These are phyloP conservation scores for Papilio protenor DNA, from an alignment of 2,888 invertebrate species.

Conservation along the genomic window DNA sequence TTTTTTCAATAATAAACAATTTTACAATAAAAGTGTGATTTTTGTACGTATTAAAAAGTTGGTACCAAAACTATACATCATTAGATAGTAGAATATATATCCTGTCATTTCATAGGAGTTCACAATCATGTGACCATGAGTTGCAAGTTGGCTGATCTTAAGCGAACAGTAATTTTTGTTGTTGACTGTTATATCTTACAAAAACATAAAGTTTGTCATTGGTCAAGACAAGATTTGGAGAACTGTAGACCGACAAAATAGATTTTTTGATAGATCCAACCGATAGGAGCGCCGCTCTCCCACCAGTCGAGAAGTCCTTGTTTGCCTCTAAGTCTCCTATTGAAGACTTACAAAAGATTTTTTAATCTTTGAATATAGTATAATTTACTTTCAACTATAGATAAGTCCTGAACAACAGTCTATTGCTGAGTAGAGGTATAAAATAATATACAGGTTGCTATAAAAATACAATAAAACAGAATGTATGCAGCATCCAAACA, in stretches of 20 bases:
- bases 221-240: too few relatives aligned
- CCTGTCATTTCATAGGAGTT: not conserved
- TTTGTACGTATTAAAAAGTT: not conserved
- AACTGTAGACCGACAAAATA: not conserved
- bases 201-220: too few relatives aligned
- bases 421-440: not conserved
- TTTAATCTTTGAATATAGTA: too few relatives aligned
- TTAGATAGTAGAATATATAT: not conserved
- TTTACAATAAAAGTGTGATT: not conserved
- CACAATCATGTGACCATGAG: not conserved
- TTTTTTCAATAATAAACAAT: not conserved
- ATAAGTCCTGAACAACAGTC: not conserved
- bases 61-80: not conserved
- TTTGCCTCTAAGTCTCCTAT: too few relatives aligned
- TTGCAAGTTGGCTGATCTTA: not conserved
- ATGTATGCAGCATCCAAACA: constrained; percentile 72
- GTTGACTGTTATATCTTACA: too few relatives aligned
- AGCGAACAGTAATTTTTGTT: too few relatives aligned
- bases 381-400: too few relatives aligned
- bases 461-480: constrained; percentile 50
- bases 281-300: too few relatives aligned
- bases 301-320: too few relatives aligned
- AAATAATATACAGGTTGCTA: not conserved
- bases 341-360: too few relatives aligned
- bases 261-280: too few relatives aligned